Percentiles rank a stretch among this genome's conserved stretches.
phyloP scores from a whole-genome alignment of 2,888 invertebrate genomes.

The Eupithecia abbreviata region DNA sequence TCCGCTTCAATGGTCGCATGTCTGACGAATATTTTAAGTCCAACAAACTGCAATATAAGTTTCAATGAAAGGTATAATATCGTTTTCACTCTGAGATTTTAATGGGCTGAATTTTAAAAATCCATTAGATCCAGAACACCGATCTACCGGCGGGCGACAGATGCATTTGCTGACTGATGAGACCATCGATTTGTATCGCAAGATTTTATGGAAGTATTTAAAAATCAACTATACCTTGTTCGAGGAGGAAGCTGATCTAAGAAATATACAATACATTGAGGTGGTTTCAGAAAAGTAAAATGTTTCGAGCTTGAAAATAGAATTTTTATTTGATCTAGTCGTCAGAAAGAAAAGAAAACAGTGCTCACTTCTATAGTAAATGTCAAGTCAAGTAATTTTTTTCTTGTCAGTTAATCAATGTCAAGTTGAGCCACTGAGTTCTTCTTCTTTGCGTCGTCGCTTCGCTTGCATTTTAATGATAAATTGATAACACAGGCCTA shows the following conservation, averaged over 20 bases:
- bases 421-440: background rate
- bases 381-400: too few relatives aligned
- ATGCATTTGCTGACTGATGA: background rate
- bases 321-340: background rate
- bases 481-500: too few relatives aligned
- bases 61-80: background rate
- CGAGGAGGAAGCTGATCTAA: background rate
- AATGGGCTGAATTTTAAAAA: background rate
- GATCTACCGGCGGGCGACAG: background rate
- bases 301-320: background rate
- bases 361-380: too few relatives aligned
- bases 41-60: constrained; percentile 55
- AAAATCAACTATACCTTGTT: background rate
- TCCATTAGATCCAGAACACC: background rate
- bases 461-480: too few relatives aligned
- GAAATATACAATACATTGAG: background rate
- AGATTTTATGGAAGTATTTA: background rate
- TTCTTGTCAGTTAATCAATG: background rate
- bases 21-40: constrained; percentile 71
- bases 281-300: background rate
- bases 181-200: background rate
- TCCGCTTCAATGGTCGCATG: constrained; percentile 91
- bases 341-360: background rate
- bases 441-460: background rate
- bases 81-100: too few relatives aligned